These are phyloP conservation scores for Poecile atricapillus DNA, from an alignment of 2,113 vertebrate species.

Conservation along the genomic window DNA sequence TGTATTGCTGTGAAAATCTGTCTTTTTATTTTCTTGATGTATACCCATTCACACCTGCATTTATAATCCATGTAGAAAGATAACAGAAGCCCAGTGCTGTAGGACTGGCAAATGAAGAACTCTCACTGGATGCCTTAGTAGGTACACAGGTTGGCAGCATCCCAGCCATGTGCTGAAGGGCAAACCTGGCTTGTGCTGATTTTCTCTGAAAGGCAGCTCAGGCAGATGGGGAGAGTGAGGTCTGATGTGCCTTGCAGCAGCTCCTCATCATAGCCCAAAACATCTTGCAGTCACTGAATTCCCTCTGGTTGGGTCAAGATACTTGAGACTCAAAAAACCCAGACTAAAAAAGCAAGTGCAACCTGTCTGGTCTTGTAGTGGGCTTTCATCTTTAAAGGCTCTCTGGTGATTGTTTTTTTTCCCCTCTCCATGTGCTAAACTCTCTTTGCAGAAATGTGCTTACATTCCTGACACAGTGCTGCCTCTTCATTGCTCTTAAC, in stretches of 20 bases:
- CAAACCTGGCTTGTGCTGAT: background rate
- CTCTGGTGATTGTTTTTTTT: background rate
- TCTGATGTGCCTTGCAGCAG: background rate
- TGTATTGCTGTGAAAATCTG: background rate
- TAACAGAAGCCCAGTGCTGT: background rate
- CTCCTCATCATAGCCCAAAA: background rate
- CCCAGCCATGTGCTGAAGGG: background rate
- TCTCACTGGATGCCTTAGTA: background rate
- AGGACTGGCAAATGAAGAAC: background rate
- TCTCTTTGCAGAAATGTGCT: background rate
- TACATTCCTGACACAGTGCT: background rate
- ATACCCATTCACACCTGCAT: background rate
- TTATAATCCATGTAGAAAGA: background rate
- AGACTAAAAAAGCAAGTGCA: background rate
- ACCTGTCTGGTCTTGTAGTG: background rate
- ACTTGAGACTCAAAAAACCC: background rate
- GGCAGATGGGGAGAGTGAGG: background rate
- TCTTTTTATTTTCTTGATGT: background rate
- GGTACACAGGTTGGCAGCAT: background rate
- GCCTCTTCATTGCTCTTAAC: background rate
- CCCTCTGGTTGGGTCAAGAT: background rate
- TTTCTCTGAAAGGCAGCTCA: background rate
- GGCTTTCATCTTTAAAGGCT: background rate
- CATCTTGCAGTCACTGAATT: background rate
- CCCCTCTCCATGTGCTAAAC: background rate